phyloP scores from a whole-genome alignment of 2,113 vertebrate genomes.

The Lepus europaeus region DNA sequence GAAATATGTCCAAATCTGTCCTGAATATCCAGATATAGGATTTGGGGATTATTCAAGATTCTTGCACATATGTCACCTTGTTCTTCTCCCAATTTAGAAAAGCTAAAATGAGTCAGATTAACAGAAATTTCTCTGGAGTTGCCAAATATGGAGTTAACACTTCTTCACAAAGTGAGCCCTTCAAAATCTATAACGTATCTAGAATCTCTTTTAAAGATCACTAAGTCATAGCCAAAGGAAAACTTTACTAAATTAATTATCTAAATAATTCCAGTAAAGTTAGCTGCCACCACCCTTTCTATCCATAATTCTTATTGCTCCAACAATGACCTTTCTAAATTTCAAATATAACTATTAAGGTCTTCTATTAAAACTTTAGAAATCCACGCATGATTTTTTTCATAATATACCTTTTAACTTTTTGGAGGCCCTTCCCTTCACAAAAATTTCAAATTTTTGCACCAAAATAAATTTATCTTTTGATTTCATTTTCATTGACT shows the following conservation, averaged over 20 bases:
- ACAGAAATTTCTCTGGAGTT: conserved; percentile 66
- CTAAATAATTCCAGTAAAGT: conserved; percentile 56
- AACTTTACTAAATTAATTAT: conserved; percentile 58
- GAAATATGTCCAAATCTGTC: conserved; percentile 4
- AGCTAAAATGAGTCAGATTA: conserved; percentile 74
- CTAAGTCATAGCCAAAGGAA: conserved; percentile 23
- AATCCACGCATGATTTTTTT: too few relatives aligned
- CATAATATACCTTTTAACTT: too few relatives aligned
- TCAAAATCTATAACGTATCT: conserved; percentile 34
- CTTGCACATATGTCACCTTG: conserved; percentile 28
- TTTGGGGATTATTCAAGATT: conserved; percentile 52
- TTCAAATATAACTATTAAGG: neutral
- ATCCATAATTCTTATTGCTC: conserved; percentile 1
- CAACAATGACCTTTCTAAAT: conserved; percentile 33
- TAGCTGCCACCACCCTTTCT: neutral
- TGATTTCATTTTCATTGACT: too few relatives aligned
- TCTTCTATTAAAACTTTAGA: neutral
- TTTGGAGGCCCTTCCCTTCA: neutral
- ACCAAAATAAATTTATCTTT: too few relatives aligned
- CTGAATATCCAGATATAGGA: conserved; percentile 19
- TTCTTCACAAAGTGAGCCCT: conserved; percentile 60
- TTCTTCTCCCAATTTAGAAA: conserved; percentile 66
- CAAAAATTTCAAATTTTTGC: conserved; percentile 36
- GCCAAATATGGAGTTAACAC: conserved; percentile 61
- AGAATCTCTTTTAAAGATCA: conserved; percentile 55